Evolutionary conservation across 1,140 invertebrate species (phyloP).

Genomic region (Lepidotrigona ventralis): DNA sequence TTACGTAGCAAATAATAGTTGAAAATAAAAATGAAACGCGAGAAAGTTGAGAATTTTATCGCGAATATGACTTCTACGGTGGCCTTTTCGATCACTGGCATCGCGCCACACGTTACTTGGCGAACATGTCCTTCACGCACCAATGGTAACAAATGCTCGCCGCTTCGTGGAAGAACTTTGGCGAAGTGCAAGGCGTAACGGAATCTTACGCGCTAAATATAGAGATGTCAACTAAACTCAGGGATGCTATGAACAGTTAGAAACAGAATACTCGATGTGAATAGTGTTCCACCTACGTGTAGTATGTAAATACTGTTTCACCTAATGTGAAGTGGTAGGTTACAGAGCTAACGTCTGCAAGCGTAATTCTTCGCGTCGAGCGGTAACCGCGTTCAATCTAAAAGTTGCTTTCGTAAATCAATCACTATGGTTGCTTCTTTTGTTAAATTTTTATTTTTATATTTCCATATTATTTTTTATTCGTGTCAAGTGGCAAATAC

Average conservation of each 20-base stretch:
- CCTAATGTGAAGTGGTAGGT: not conserved
- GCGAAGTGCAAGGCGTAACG: constrained; percentile 4
- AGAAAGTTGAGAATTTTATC: not conserved
- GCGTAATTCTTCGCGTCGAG: no score
- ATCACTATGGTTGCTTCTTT: no score
- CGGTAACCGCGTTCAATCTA: no score
- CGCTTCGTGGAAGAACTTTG: constrained; percentile 12
- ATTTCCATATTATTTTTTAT: no score
- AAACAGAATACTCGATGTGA: constrained; percentile 6
- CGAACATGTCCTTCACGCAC: constrained; percentile 9
- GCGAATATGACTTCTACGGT: not conserved
- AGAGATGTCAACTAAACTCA: constrained; percentile 23
- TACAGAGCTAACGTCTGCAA: no score
- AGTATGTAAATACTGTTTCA: not conserved
- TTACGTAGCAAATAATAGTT: not conserved
- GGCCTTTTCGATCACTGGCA: constrained; percentile 21
- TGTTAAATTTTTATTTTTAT: no score
- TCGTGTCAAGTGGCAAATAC: no score
- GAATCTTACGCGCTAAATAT: constrained; percentile 28
- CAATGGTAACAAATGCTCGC: constrained; percentile 12
- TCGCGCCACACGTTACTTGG: not conserved
- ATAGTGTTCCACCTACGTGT: not conserved
- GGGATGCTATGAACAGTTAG: not conserved
- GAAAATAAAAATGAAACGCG: not conserved
- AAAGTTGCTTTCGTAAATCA: no score